Percentiles rank a stretch among this genome's conserved stretches.
Evolutionary conservation across 2,113 vertebrate genomes (phyloP).

Genomic region (Percopsis transmontana): DNA sequence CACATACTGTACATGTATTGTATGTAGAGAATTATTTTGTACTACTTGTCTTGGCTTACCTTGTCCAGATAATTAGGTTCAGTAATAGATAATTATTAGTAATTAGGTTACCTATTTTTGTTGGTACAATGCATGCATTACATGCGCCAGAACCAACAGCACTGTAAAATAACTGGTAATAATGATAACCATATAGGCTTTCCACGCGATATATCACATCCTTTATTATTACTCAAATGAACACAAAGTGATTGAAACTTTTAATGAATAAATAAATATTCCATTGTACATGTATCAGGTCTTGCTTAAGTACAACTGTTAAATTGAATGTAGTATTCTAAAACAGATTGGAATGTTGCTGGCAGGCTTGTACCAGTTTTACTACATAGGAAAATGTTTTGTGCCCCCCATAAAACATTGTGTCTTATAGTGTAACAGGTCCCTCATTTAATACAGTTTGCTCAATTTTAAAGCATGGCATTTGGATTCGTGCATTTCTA

Average conservation of each 20-base stretch:
- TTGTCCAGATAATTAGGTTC: no score
- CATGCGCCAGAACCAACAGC: not conserved
- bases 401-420: not conserved
- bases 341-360: constrained; percentile 19
- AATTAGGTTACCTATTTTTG: no score
- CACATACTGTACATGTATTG: no score
- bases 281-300: constrained; percentile 24
- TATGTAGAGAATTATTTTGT: no score
- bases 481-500: constrained; percentile 3
- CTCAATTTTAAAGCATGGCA: constrained; percentile 6
- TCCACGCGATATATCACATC: constrained; percentile 15
- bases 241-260: constrained; percentile 17
- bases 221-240: constrained; percentile 55
- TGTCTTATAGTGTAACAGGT: not conserved
- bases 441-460: not conserved
- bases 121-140: no score
- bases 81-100: no score
- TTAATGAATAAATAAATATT: constrained; percentile 61
- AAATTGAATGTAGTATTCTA: constrained; percentile 11
- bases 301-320: constrained; percentile 37
- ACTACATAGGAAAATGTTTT: not conserved
- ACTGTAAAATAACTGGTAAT: constrained; percentile 11
- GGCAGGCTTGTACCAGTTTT: not conserved
- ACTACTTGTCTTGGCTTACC: no score
- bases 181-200: constrained; percentile 17